Evolutionary conservation across 2,113 vertebrate genomes (phyloP), one percentile per base, ranked within the genome.

Genomic region (Baryphthengus martii): DNA sequence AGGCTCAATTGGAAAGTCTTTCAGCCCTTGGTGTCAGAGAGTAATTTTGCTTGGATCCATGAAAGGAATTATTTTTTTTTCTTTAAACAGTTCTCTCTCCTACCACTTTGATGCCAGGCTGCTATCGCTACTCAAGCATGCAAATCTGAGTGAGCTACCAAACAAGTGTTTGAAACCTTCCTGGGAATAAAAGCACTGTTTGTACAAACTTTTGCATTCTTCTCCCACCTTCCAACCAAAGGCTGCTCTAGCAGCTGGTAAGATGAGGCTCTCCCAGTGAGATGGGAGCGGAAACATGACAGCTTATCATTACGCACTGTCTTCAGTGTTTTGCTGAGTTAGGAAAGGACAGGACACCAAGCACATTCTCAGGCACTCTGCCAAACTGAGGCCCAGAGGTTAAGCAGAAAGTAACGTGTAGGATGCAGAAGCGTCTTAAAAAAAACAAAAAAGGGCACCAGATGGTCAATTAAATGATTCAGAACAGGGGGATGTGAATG

Each of bases 331-430:
- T 85, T 77, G 78, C 50, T 67, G 85, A 90, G 65, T 55, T 94
- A 62, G 72, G 74, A 79, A 83, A 50, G 71, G 82, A 86, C 83
- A 72, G 82, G 67, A 96, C 82, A 95, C 49, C 68, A 67, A 90
- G 56, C 68, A 59, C 85, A 95, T 93, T 93, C 88, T 66, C 44
- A 80, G 96, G 95, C 88, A 56, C 40, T 47, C 80, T 94, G 85
- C 95, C 92, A 95, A 74, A 67, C 72, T 75, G 85, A 65, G 90
- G 90, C 92, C 89, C 88, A 92, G 84, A 80, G 76, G 52, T 47
- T 86, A 80, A 90, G 86, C 61, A 96, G 68, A 93, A 89, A 88
- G 76, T 63, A 79, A 75, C 7, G 49, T 33, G 21, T 63, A 70
- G 72, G 85, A 91, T 1, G 13, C 55, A 75, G 35, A 55, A 61